Percentiles rank a stretch among this genome's conserved stretches.
These are phyloP conservation scores for Anthonomus grandis DNA, from an alignment of 1,140 invertebrate genomes.

Conservation along the genomic window DNA sequence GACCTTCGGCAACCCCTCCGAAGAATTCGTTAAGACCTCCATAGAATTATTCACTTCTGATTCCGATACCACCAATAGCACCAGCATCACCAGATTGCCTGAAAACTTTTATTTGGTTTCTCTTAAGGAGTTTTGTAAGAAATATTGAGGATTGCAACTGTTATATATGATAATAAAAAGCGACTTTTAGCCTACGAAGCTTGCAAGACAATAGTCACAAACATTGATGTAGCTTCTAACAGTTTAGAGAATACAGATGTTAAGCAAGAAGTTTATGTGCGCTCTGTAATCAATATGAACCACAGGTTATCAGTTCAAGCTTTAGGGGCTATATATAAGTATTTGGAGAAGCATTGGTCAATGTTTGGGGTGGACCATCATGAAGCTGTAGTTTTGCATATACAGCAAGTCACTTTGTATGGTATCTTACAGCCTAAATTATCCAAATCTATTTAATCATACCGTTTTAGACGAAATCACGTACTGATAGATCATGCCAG, in stretches of 20 bases:
- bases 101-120: constrained; percentile 54
- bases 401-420: constrained; percentile 65
- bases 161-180: neutral
- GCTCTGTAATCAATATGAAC: constrained; percentile 66
- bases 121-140: constrained; percentile 56
- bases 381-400: constrained; percentile 56
- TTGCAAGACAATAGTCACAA: constrained; percentile 59
- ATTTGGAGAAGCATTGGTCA: constrained; percentile 67
- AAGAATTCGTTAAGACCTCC: constrained; percentile 51
- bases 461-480: constrained; percentile 58
- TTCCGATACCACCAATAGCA: constrained; percentile 37
- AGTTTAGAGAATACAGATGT: constrained; percentile 56
- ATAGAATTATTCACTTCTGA: constrained; percentile 43
- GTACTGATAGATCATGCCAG: constrained; percentile 71
- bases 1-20: constrained; percentile 52
- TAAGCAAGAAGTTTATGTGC: constrained; percentile 62
- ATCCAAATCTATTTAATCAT: neutral
- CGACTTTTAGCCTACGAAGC: constrained; percentile 55
- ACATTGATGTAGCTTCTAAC: constrained; percentile 59
- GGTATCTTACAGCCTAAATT: constrained; percentile 27
- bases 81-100: constrained; percentile 36
- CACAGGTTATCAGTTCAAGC: constrained; percentile 65
- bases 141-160: constrained; percentile 27
- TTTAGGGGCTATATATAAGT: constrained; percentile 69
- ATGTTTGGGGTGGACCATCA: constrained; percentile 55